These are phyloP conservation scores for Muscicapa striata DNA, from an alignment of 2,797 vertebrate species.

Conservation along the genomic window DNA sequence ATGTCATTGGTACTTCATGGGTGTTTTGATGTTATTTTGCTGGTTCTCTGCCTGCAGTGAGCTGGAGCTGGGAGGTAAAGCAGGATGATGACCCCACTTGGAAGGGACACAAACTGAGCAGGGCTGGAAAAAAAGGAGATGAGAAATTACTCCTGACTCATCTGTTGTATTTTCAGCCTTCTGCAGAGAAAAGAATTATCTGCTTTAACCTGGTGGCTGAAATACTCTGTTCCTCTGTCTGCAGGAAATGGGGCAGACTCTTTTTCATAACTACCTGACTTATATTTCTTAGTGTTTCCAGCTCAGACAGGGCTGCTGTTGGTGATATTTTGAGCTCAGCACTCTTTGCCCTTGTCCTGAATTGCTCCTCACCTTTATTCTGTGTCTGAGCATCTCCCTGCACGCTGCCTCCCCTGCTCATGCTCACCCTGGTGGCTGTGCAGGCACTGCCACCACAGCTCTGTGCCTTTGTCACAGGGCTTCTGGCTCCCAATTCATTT, in stretches of 20 bases:
- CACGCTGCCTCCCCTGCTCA: neutral
- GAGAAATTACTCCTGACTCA: conserved; percentile 58
- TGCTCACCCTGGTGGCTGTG: neutral
- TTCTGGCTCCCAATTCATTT: neutral
- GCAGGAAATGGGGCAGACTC: conserved; percentile 10
- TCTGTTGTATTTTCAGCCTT: conserved; percentile 48
- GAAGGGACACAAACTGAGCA: neutral
- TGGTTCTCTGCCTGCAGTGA: neutral
- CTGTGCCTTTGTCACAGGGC: neutral
- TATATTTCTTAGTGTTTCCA: neutral
- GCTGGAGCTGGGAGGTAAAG: neutral
- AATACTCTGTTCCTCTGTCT: neutral
- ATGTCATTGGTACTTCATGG: neutral
- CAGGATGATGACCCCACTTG: neutral
- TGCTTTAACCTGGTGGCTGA: conserved; percentile 25
- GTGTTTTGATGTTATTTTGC: neutral
- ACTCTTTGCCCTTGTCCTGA: neutral
- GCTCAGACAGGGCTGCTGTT: neutral
- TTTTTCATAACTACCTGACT: neutral
- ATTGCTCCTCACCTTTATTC: neutral
- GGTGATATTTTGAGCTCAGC: neutral
- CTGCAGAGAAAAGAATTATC: neutral
- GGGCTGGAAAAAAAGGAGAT: conserved; percentile 21
- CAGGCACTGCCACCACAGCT: neutral
- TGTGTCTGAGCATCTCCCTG: neutral